A percentile compares a stretch with the other conserved stretches of the same genome.
Evolutionary conservation across 2,797 vertebrate species (phyloP).

Genomic region (Pangasius sanitwongsei): DNA sequence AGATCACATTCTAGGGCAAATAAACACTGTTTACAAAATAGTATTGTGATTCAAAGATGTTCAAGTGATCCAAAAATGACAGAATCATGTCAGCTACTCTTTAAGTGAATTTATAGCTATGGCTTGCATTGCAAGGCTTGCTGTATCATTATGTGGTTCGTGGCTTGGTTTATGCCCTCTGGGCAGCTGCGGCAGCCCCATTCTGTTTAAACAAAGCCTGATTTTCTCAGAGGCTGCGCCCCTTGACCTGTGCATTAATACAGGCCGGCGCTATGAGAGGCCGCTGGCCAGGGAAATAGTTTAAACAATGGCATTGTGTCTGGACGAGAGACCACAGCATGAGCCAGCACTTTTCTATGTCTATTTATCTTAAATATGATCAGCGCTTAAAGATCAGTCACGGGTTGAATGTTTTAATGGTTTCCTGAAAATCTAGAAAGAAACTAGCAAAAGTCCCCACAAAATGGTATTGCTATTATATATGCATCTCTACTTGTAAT

Average conservation of each 20-base stretch:
- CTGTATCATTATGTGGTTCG: slow-evolving; percentile 74
- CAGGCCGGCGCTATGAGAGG: slow-evolving; percentile 42
- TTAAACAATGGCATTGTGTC: slow-evolving; percentile 50
- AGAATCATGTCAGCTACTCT: slow-evolving; percentile 69
- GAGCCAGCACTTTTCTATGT: slow-evolving; percentile 43
- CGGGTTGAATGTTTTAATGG: neutral
- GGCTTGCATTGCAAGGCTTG: slow-evolving; percentile 61
- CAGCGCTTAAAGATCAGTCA: neutral
- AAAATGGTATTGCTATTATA: neutral
- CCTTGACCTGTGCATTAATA: slow-evolving; percentile 45
- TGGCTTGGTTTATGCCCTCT: slow-evolving; percentile 64
- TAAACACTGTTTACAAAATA: slow-evolving; percentile 73
- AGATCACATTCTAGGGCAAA: slow-evolving; percentile 70
- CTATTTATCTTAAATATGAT: slow-evolving; percentile 35
- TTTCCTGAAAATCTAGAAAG: slow-evolving; percentile 6
- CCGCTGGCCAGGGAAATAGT: slow-evolving; percentile 30
- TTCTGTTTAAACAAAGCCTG: slow-evolving; percentile 67
- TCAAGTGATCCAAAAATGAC: slow-evolving; percentile 55
- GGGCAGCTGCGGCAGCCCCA: slow-evolving; percentile 51
- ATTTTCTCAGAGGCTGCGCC: slow-evolving; percentile 64
- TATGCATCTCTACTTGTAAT: neutral
- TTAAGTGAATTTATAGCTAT: slow-evolving; percentile 70
- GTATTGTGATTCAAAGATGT: slow-evolving; percentile 60
- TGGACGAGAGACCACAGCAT: slow-evolving; percentile 29
- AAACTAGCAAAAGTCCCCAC: neutral